Evolutionary conservation across 2,797 vertebrate species (phyloP).

Genomic region (Neosilurus hyrtlii): DNA sequence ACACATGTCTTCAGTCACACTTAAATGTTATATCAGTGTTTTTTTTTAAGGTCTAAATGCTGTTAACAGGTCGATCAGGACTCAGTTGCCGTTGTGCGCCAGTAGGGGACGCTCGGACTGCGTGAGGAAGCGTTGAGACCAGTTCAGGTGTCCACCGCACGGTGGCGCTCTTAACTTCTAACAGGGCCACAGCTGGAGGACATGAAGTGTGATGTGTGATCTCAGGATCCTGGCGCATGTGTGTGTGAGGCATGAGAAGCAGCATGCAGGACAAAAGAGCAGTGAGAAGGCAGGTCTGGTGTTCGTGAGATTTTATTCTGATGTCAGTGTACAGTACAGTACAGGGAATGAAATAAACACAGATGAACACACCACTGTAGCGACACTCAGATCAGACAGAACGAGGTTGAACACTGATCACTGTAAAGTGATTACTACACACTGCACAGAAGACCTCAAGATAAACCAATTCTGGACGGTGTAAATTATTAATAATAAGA

Average conservation of each 20-base stretch:
- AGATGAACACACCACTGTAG: too few relatives aligned
- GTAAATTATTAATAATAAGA: too few relatives aligned
- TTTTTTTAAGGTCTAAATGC: not conserved
- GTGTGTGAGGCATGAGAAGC: too few relatives aligned
- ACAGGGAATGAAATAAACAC: not conserved
- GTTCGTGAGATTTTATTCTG: not conserved
- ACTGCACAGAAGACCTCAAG: too few relatives aligned
- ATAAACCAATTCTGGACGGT: too few relatives aligned
- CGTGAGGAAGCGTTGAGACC: not conserved
- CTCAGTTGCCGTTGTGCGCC: not conserved
- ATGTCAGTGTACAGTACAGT: not conserved
- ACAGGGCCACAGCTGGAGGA: not conserved
- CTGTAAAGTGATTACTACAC: too few relatives aligned
- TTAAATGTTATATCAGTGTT: not conserved
- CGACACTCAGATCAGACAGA: not conserved
- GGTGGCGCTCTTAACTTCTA: constrained; percentile 14
- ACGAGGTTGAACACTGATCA: too few relatives aligned
- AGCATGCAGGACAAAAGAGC: not conserved
- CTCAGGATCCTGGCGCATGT: not conserved
- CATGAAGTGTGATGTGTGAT: too few relatives aligned
- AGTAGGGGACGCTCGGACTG: not conserved
- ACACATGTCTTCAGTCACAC: not conserved
- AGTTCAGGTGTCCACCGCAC: constrained; percentile 7
- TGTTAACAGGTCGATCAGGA: too few relatives aligned
- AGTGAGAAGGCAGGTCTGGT: not conserved